phyloP scores from a whole-genome alignment of 2,888 invertebrate genomes.

The Cylindroiulus punctatus region DNA sequence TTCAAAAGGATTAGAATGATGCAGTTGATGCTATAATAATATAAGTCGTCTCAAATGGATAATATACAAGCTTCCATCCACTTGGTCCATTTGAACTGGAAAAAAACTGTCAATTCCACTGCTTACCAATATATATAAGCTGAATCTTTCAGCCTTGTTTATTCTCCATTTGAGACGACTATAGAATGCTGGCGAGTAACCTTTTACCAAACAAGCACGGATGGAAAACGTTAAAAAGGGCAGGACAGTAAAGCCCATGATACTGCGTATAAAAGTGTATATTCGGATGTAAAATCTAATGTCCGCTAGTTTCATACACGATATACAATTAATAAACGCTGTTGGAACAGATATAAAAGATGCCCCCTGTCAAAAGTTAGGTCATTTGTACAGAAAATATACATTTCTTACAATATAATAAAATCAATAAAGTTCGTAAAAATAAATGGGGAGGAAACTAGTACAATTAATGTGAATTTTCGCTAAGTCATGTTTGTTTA shows the following conservation, averaged over 20 bases:
- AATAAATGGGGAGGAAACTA: not conserved
- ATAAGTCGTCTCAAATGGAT: too few species aligned
- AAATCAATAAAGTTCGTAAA: not conserved
- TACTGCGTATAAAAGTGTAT: not conserved
- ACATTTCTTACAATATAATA: conserved; percentile 4
- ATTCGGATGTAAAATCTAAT: not conserved
- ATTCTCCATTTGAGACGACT: not conserved
- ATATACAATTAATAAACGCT: not conserved
- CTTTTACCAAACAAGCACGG: not conserved
- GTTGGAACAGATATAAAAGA: conserved; percentile 14
- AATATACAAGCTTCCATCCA: not conserved
- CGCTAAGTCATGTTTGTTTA: not conserved
- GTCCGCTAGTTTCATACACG: not conserved
- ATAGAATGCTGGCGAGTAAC: not conserved
- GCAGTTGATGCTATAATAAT: too few species aligned
- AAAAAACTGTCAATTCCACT: not conserved
- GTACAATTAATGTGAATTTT: not conserved
- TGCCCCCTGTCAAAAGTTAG: not conserved
- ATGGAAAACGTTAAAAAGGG: not conserved
- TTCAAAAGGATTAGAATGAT: too few species aligned
- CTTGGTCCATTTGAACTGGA: not conserved
- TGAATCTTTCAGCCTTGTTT: too few species aligned
- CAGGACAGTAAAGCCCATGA: not conserved
- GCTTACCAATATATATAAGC: not conserved
- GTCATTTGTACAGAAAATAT: conserved; percentile 25